These are phyloP conservation scores for Halocynthia roretzi DNA, from an alignment of 23 tunicate species.

Conservation along the genomic window DNA sequence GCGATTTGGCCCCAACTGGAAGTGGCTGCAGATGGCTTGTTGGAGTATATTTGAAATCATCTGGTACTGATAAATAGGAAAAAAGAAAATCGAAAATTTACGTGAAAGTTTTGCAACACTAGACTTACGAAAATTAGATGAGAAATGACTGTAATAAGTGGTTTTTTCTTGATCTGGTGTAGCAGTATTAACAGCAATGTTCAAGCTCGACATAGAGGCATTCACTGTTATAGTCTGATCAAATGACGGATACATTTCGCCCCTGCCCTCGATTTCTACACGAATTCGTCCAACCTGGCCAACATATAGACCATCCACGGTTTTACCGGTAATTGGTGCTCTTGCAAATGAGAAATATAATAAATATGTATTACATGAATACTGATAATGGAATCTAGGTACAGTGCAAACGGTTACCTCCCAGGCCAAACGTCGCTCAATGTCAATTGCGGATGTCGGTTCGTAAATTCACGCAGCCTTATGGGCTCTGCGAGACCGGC, in stretches of 20 bases:
- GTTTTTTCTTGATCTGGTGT: too few relatives aligned
- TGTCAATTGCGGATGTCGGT: conserved; percentile 50
- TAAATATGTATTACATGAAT: neutral
- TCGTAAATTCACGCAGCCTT: conserved; percentile 65
- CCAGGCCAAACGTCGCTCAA: conserved; percentile 41
- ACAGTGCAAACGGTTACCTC: conserved; percentile 25
- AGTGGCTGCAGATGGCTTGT: conserved; percentile 60
- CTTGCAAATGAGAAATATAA: conserved; percentile 24
- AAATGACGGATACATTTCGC: too few relatives aligned
- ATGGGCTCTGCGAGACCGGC: conserved; percentile 74
- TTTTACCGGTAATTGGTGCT: conserved; percentile 62
- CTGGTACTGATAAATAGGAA: conserved; percentile 25
- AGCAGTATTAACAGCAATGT: too few relatives aligned
- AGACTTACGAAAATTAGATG: too few relatives aligned
- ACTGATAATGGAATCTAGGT: neutral
- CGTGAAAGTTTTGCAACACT: too few relatives aligned
- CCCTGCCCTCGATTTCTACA: neutral
- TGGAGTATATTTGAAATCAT: conserved; percentile 62
- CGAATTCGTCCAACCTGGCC: conserved; percentile 76
- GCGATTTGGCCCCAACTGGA: conserved; percentile 73
- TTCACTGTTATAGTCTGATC: too few relatives aligned
- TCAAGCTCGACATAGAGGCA: too few relatives aligned
- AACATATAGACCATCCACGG: conserved; percentile 64
- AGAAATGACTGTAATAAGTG: too few relatives aligned
- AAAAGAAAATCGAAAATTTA: conserved; percentile 3